phyloP scores from a whole-genome alignment of 1,140 invertebrate genomes.

The Drosophila azteca region DNA sequence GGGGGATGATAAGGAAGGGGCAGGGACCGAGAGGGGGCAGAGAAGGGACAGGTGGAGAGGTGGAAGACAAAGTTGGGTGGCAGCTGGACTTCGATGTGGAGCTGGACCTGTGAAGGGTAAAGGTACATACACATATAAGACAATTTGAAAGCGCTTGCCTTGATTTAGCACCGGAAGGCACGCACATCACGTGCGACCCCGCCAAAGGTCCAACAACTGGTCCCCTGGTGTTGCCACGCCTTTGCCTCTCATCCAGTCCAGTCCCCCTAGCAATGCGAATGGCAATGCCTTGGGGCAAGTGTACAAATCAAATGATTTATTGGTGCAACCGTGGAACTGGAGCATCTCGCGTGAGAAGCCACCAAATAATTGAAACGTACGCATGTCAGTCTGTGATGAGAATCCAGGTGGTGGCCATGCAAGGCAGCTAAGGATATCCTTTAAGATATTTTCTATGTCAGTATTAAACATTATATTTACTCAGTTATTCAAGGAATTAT shows the following conservation, averaged over 20 bases:
- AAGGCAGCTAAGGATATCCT: conserved; percentile 31
- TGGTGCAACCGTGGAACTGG: conserved; percentile 49
- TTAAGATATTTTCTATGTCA: conserved; percentile 27
- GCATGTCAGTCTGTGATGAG: conserved; percentile 22
- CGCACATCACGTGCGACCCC: conserved; percentile 65
- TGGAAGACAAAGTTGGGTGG: too few relatives aligned
- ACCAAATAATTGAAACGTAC: conserved; percentile 76
- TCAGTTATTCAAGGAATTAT: too few relatives aligned
- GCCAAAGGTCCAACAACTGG: conserved; percentile 14
- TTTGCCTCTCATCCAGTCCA: background rate
- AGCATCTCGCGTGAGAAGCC: conserved; percentile 56
- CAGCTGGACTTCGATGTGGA: background rate
- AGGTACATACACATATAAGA: conserved; percentile 54
- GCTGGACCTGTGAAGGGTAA: conserved; percentile 48
- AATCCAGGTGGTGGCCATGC: background rate
- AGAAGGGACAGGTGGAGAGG: conserved; percentile 1
- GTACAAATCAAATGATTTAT: conserved; percentile 82
- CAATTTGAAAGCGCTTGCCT: conserved; percentile 77
- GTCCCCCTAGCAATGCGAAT: too few relatives aligned
- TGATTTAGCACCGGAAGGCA: conserved; percentile 81
- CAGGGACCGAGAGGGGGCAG: background rate
- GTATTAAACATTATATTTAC: too few relatives aligned
- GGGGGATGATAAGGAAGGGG: background rate
- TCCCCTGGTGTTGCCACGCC: conserved; percentile 4
- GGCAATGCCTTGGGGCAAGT: conserved; percentile 30